Percentiles rank a stretch among this genome's conserved stretches.
Evolutionary conservation across 2,797 vertebrate genomes (phyloP).

Genomic region (Eulemur albifrons): DNA sequence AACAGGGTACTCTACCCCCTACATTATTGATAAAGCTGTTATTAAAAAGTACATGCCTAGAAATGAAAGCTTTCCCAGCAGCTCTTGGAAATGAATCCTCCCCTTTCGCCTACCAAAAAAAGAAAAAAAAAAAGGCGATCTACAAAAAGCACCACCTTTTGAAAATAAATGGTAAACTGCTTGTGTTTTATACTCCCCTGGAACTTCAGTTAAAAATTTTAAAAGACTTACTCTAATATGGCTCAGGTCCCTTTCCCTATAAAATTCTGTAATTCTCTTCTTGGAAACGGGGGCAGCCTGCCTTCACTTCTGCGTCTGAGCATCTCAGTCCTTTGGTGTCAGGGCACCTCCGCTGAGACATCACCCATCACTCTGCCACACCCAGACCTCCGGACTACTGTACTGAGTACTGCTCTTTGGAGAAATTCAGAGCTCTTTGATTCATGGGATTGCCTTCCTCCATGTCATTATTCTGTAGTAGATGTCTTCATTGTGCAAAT

Average conservation of each 20-base stretch:
- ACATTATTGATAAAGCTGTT: not conserved
- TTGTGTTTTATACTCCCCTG: not conserved
- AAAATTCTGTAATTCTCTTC: not conserved
- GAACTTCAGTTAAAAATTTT: not conserved
- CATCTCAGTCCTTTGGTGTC: not conserved
- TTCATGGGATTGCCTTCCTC: not conserved
- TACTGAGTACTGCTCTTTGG: not conserved
- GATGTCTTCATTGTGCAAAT: not conserved
- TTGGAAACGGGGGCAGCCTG: not conserved
- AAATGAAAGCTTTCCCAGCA: not conserved
- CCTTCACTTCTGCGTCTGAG: not conserved
- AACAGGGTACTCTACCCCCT: not conserved
- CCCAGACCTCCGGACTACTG: rapidly evolving
- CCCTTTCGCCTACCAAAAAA: not conserved
- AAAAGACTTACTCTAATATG: not conserved
- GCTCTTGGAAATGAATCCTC: not conserved
- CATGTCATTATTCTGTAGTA: not conserved
- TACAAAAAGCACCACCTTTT: slow-evolving; percentile 10
- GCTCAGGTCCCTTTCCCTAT: not conserved
- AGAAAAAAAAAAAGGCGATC: not conserved
- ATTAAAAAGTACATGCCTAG: not conserved
- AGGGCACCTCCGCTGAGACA: not conserved
- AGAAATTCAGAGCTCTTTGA: not conserved
- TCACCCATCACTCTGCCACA: not conserved
- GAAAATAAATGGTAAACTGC: not conserved